Conservation (phyloP, 1,140 invertebrate species). For the Trinorchestia longiramus region DNA sequence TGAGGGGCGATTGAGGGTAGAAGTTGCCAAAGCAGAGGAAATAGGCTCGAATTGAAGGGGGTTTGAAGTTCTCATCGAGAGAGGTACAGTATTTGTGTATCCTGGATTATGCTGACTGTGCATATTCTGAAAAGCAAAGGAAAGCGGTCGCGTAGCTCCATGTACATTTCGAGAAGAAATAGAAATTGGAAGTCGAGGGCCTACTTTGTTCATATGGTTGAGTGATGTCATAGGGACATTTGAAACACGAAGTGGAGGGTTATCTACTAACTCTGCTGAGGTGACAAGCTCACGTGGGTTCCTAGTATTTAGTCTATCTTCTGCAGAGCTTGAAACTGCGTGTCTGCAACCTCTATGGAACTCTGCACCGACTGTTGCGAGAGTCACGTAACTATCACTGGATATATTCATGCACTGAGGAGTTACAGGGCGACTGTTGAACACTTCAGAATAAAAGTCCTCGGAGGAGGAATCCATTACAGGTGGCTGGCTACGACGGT, state of each 20-base stretch:
- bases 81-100: background rate
- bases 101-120: background rate
- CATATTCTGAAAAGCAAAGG: background rate
- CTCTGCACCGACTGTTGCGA: background rate
- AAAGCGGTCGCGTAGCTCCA: background rate
- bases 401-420: background rate
- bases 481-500: background rate
- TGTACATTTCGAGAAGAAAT: background rate
- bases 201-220: background rate
- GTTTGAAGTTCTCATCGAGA: background rate
- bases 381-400: background rate
- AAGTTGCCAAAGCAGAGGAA: background rate
- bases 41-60: background rate
- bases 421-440: background rate
- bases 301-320: background rate
- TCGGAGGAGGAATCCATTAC: background rate
- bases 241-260: background rate
- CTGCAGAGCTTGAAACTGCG: background rate
- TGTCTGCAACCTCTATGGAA: background rate
- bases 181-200: background rate
- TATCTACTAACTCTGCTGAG: background rate
- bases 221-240: background rate
- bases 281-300: background rate
- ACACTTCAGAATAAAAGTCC: background rate
- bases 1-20: background rate